These are phyloP conservation scores for Sisor rabdophorus DNA, from an alignment of 2,113 vertebrate genomes.

Conservation along the genomic window DNA sequence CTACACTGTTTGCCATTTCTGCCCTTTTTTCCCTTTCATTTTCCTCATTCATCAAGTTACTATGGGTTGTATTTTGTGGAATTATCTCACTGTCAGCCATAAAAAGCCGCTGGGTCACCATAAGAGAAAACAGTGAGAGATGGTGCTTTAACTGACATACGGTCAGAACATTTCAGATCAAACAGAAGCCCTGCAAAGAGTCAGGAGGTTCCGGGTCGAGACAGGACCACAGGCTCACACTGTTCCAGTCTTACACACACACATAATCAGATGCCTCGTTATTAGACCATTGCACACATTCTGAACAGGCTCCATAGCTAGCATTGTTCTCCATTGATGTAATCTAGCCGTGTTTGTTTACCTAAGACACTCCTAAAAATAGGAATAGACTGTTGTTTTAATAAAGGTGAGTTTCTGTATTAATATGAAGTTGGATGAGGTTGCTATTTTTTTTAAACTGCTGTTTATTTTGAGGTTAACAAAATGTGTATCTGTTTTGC, in stretches of 20 bases:
- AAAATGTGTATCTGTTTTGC: constrained; percentile 24
- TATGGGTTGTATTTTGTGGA: constrained; percentile 62
- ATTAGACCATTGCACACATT: neutral
- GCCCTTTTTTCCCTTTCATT: too few relatives aligned
- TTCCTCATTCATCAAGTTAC: too few relatives aligned
- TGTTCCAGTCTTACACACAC: constrained; percentile 58
- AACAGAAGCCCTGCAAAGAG: constrained; percentile 34
- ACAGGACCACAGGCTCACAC: constrained; percentile 55
- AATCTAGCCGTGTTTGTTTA: neutral
- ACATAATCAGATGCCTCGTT: constrained; percentile 5
- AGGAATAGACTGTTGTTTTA: constrained; percentile 2
- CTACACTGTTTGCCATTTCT: too few relatives aligned
- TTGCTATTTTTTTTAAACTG: neutral
- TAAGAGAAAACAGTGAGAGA: neutral
- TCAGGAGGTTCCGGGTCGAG: constrained; percentile 31
- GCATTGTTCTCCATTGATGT: neutral
- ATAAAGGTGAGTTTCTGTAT: constrained; percentile 20
- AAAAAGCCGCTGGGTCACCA: constrained; percentile 45
- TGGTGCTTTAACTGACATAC: neutral
- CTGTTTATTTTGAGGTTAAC: neutral
- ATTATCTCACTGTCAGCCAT: constrained; percentile 62
- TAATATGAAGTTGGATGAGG: neutral
- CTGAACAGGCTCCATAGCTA: neutral
- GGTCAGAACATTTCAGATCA: constrained; percentile 39
- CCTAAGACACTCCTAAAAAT: neutral